These are phyloP conservation scores for Dorcus hopei DNA, from an alignment of 2,888 invertebrate genomes.

Conservation along the genomic window DNA sequence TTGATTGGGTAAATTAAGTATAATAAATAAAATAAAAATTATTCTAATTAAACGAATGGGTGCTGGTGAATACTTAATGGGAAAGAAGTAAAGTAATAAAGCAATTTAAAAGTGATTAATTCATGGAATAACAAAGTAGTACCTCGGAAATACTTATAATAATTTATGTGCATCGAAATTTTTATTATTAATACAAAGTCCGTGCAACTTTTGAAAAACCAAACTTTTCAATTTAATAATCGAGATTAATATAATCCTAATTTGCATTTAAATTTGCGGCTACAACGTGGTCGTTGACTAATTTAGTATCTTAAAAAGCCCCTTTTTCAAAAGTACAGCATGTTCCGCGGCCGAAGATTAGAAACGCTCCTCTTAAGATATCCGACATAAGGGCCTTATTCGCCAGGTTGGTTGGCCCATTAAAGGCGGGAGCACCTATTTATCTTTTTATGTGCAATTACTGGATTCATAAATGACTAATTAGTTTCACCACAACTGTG, in stretches of 20 bases:
- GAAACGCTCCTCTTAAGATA: constrained; percentile 29
- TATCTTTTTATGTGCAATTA: constrained; percentile 52
- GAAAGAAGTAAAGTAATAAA: no score
- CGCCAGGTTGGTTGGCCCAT: constrained; percentile 35
- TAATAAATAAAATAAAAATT: no score
- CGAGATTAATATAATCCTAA: constrained; percentile 43
- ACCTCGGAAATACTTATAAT: no score
- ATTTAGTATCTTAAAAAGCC: constrained; percentile 44
- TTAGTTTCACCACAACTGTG: constrained; percentile 45
- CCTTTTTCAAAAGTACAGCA: constrained; percentile 35
- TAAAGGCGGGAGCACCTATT: constrained; percentile 46
- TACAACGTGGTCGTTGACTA: constrained; percentile 40
- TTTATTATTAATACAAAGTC: no score
- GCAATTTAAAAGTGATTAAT: no score
- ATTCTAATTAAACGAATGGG: no score
- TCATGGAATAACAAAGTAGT: no score
- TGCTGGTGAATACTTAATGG: no score
- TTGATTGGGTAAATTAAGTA: no score
- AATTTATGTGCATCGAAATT: no score
- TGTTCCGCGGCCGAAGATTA: constrained; percentile 25
- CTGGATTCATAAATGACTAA: constrained; percentile 51
- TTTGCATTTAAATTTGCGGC: constrained; percentile 44
- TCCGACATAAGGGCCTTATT: constrained; percentile 35
- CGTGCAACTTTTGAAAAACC: no score
- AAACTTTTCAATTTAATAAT: constrained; percentile 41